Base-by-base conservation (phyloP, 1,140 invertebrate genomes). In the Cecropterus lyciades region DNA sequence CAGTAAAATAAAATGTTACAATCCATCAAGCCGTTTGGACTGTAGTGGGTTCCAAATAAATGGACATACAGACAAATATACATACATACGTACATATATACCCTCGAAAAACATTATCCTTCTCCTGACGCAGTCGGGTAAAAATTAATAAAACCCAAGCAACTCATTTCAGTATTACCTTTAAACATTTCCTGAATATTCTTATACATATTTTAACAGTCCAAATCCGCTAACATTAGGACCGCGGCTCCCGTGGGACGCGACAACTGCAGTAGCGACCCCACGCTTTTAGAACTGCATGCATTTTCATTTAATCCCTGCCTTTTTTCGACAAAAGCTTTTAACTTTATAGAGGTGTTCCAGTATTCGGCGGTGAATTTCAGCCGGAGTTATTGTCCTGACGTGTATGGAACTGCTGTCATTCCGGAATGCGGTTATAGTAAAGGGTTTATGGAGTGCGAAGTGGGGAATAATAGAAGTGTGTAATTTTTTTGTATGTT, bases 141-240 rank as follows among this genome's bases (percentile, higher is more conserved):
- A 20, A 2, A 20, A 20, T 20, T 20, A 20, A 20, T 20, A 20
- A 2, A 20, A 20, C 20, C 20, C 20, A 20, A 20, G 1, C 5
- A 20, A 20, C 20, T 5, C 1, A 20, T 20, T 20, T 20, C 20
- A n/a, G n/a, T n/a, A n/a, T n/a, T n/a, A n/a, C n/a, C n/a, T n/a
- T n/a, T n/a, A n/a, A n/a, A 3, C 27, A 30, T 0, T 30, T 30
- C 27, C 27, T 30, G 27, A 7, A 37, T n/a, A n/a, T 37, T 37
- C 33, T 11, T 37, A 11, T 11, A 0, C 33, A 37, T n/a, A 37
- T 37, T 37, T 37, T 11, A 43, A 10, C 0, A 14, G 7, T 10
- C 13, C 24, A 62, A 57, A 45, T 27, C 13, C 37, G 56, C 64
- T 73, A 62, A 75, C 65, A 75, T 33, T 71, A 51, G 46, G 57